These are phyloP conservation scores for Parazoanthus atlanticus DNA, from an alignment of 92 coral and sea anemone species.

Conservation along the genomic window DNA sequence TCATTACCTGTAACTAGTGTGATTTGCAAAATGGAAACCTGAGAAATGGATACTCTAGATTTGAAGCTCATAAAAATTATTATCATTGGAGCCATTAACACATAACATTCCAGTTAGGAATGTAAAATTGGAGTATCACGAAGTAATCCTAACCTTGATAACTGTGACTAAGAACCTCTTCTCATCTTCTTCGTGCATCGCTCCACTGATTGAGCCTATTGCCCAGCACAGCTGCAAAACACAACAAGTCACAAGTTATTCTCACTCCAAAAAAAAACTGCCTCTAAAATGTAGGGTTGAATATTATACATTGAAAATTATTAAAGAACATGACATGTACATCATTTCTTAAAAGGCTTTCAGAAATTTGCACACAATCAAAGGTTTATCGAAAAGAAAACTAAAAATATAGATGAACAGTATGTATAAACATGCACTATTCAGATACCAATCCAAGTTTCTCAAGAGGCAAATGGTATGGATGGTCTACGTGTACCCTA, in stretches of 20 bases:
- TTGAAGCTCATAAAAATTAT: no score
- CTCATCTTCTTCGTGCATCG: conserved; percentile 99
- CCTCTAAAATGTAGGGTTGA: background rate
- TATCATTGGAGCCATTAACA: background rate
- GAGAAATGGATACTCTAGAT: no score
- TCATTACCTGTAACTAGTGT: no score
- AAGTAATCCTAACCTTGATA: conserved; percentile 73
- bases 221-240: conserved; percentile 93
- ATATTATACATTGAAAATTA: background rate
- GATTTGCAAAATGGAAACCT: no score
- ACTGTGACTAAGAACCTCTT: conserved; percentile 97
- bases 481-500: no score
- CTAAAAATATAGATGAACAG: background rate
- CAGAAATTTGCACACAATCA: no score
- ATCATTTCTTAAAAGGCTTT: background rate
- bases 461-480: no score
- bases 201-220: conserved; percentile 99
- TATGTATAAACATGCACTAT: no score
- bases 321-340: background rate
- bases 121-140: background rate
- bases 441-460: no score
- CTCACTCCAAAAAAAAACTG: background rate
- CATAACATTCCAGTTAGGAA: background rate
- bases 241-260: background rate
- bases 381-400: no score